Percentiles rank a stretch among this genome's conserved stretches.
Evolutionary conservation across 1,140 invertebrate species (phyloP).

Genomic region (Heliconius eleuchia): DNA sequence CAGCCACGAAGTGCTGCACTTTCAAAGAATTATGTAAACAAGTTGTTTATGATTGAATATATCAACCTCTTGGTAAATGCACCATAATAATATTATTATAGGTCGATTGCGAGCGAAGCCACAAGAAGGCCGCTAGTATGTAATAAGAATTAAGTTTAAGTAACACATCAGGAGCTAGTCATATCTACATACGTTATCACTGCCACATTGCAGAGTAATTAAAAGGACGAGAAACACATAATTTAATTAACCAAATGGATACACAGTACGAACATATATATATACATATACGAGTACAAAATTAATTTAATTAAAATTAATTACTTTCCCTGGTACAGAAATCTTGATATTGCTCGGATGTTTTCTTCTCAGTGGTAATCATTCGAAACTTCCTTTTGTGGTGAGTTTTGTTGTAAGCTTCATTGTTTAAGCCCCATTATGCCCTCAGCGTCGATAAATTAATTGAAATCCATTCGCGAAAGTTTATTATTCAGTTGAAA

Average conservation of each 20-base stretch:
- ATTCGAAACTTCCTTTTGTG: constrained; percentile 25
- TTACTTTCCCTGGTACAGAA: not conserved
- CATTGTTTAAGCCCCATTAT: constrained; percentile 57
- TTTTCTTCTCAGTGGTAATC: constrained; percentile 22
- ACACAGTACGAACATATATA: not conserved
- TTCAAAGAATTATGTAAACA: no score
- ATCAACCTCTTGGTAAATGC: no score
- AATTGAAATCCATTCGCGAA: constrained; percentile 53
- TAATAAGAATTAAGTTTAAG: not conserved
- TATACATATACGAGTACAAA: not conserved
- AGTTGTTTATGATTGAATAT: no score
- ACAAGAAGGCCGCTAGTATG: not conserved
- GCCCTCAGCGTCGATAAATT: constrained; percentile 59
- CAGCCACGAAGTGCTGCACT: no score
- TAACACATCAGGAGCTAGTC: not conserved
- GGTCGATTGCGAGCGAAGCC: no score
- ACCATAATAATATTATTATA: no score
- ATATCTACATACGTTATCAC: not conserved
- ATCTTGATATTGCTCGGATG: constrained; percentile 2
- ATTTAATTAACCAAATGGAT: not conserved
- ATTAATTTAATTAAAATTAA: not conserved
- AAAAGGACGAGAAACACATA: not conserved
- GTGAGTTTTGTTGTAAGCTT: constrained; percentile 41
- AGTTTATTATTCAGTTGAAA: constrained; percentile 33
- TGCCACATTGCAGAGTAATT: not conserved